These are phyloP conservation scores for Chrysolina americana DNA, from an alignment of 2,888 invertebrate species.

Conservation along the genomic window DNA sequence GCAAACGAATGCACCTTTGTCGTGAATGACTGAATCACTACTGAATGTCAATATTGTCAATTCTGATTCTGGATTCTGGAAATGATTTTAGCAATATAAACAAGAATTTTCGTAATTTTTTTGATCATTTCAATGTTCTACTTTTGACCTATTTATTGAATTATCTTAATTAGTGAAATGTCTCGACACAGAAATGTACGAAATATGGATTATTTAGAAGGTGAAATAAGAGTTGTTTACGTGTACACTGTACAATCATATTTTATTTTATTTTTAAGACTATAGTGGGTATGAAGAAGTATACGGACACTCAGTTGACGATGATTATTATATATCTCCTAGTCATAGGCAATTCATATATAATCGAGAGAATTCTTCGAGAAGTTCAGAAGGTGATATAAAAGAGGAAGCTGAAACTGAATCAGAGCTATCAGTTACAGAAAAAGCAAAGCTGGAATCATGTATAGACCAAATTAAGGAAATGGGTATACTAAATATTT, in stretches of 20 bases:
- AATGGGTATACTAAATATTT: constrained; percentile 80
- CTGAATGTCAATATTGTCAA: not conserved
- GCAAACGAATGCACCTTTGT: too few relatives aligned
- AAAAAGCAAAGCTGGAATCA: constrained; percentile 83
- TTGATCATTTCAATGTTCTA: not conserved
- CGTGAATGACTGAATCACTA: too few relatives aligned
- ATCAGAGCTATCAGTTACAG: constrained; percentile 72
- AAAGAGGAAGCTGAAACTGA: constrained; percentile 77
- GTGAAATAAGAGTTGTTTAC: constrained; percentile 64
- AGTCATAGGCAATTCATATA: constrained; percentile 89
- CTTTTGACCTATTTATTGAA: not conserved
- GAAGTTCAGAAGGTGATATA: constrained; percentile 80
- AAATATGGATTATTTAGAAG: constrained; percentile 87
- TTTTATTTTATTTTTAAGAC: constrained; percentile 72
- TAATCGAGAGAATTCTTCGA: constrained; percentile 79
- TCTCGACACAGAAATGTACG: constrained; percentile 90
- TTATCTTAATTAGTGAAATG: constrained; percentile 71
- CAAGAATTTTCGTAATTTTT: not conserved
- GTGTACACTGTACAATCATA: constrained; percentile 23
- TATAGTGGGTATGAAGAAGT: constrained; percentile 92
- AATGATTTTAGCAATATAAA: not conserved
- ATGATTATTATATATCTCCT: constrained; percentile 92
- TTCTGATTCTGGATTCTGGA: too few relatives aligned
- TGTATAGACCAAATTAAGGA: constrained; percentile 88
- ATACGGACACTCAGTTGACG: constrained; percentile 95